Evolutionary conservation across 2,888 invertebrate genomes (phyloP).

Genomic region (Odontomyia ornata): DNA sequence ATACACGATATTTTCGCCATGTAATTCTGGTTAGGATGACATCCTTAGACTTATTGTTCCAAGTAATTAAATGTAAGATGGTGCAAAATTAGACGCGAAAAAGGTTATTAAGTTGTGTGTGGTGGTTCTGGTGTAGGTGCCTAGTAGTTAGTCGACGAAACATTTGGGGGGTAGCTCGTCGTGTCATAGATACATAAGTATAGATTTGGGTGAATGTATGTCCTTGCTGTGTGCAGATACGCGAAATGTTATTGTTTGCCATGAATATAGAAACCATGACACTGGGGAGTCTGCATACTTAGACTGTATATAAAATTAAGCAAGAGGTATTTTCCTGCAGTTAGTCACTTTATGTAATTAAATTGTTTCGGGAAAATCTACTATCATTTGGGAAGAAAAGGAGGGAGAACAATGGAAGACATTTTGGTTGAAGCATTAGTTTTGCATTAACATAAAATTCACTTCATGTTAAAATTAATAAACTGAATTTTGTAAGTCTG

Average conservation of each 20-base stretch:
- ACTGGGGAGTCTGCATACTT: not conserved
- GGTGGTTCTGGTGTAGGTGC: not conserved
- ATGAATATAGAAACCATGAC: not conserved
- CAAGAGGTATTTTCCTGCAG: not conserved
- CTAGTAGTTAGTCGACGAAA: not conserved
- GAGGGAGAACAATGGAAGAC: too few species aligned
- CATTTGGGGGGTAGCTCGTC: not conserved
- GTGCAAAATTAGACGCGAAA: conserved; percentile 38
- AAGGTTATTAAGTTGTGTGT: conserved; percentile 36
- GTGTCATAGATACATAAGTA: not conserved
- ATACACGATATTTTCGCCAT: conserved; percentile 21
- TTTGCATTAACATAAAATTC: not conserved
- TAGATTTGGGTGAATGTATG: not conserved
- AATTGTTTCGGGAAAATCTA: conserved; percentile 10
- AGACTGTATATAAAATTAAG: not conserved
- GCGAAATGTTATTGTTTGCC: not conserved
- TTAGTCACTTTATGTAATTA: conserved; percentile 13
- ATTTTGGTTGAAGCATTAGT: too few species aligned
- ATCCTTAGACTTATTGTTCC: conserved; percentile 30
- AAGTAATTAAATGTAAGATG: conserved; percentile 42
- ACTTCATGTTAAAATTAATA: not conserved
- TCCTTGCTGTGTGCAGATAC: not conserved
- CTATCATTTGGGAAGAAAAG: too few species aligned
- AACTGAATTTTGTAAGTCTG: not conserved
- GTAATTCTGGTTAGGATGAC: conserved; percentile 37